Conservation (phyloP, 2,113 vertebrate genomes). For the Benthochromis sp. region DNA sequence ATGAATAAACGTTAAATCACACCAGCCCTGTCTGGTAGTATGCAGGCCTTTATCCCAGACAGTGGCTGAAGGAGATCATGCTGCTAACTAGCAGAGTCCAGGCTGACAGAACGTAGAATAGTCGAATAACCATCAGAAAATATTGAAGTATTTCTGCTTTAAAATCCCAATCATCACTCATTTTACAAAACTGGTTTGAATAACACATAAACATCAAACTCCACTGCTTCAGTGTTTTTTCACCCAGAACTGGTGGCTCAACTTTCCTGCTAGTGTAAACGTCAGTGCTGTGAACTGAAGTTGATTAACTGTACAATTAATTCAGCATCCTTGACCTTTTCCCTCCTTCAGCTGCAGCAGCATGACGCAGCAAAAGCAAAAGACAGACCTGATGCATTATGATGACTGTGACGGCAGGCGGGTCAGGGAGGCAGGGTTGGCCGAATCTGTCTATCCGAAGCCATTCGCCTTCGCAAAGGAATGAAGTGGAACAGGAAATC, state of each 20-base stretch:
- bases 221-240: fast-evolving
- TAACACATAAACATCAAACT: background rate
- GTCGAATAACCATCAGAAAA: background rate
- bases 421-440: background rate
- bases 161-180: background rate
- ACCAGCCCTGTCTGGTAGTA: fast-evolving
- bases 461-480: background rate
- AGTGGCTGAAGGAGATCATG: background rate
- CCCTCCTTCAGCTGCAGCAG: background rate
- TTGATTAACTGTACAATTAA: background rate
- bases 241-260: background rate
- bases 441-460: background rate
- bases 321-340: background rate
- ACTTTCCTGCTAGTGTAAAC: background rate
- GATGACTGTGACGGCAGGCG: background rate
- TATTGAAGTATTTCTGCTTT: background rate
- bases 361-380: background rate
- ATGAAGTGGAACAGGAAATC: background rate
- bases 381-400: background rate
- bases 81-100: background rate
- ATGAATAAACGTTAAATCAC: background rate
- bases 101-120: fast-evolving
- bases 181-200: background rate
- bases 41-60: fast-evolving
- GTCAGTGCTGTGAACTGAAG: background rate